Percentiles rank a stretch among this genome's conserved stretches.
phyloP scores from a whole-genome alignment of 2,113 vertebrate species.

The Phrynosoma blainvillii region DNA sequence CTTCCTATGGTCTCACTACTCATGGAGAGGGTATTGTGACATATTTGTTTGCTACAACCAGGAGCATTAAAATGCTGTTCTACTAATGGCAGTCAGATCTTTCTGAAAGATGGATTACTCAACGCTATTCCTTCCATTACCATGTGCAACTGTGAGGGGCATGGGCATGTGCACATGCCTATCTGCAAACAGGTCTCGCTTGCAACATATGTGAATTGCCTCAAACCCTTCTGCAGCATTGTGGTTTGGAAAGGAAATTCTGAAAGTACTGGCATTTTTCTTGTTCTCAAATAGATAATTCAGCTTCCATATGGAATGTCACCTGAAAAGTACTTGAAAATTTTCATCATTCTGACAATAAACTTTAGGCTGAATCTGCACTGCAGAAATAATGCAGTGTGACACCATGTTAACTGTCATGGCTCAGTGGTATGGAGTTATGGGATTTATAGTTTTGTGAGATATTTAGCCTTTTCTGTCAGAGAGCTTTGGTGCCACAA shows the following conservation, averaged over 20 bases:
- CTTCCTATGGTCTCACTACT: conserved; percentile 15
- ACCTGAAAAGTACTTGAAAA: neutral
- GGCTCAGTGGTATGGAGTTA: too few species aligned
- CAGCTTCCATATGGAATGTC: neutral
- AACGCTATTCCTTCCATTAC: neutral
- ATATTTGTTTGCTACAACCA: conserved; percentile 6
- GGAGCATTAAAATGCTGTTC: neutral
- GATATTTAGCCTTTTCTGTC: too few species aligned
- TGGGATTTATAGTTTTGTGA: too few species aligned
- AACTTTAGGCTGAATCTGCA: neutral
- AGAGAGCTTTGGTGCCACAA: too few species aligned
- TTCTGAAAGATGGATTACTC: neutral
- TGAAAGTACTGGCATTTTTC: neutral
- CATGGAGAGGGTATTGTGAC: neutral
- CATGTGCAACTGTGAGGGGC: neutral
- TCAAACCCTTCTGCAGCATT: neutral
- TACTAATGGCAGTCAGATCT: neutral
- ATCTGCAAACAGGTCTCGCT: neutral
- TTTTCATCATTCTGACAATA: too few species aligned
- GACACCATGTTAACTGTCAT: too few species aligned
- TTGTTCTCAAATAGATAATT: conserved; percentile 8
- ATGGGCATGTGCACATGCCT: neutral
- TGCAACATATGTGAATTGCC: neutral
- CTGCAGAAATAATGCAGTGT: too few species aligned
- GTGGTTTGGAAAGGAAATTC: neutral